Percentiles rank a stretch among this genome's conserved stretches.
These are phyloP conservation scores for Bombus vancouverensis DNA, from an alignment of 1,140 invertebrate species.

Conservation along the genomic window DNA sequence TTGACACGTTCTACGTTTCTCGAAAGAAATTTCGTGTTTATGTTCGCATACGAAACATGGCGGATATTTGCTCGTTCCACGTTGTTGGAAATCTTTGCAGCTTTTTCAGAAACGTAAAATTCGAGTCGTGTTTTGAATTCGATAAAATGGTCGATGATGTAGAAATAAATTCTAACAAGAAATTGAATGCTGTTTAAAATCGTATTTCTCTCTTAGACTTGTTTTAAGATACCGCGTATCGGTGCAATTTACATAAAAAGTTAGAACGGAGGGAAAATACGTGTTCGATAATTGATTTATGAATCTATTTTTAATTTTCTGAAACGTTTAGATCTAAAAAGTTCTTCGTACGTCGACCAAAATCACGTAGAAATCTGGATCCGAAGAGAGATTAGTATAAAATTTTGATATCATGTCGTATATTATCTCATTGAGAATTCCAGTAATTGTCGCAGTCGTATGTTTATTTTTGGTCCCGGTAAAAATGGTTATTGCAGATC, in stretches of 20 bases:
- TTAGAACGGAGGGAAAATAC: no score
- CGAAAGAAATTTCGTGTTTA: background rate
- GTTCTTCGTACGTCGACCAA: background rate
- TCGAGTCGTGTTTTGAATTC: background rate
- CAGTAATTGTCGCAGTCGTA: background rate
- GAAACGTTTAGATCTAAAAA: background rate
- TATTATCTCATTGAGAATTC: background rate
- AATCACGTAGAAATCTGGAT: background rate
- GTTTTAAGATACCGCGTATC: no score
- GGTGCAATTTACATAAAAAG: no score
- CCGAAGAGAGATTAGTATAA: background rate
- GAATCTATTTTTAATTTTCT: no score
- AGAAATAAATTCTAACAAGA: background rate
- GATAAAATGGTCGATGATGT: background rate
- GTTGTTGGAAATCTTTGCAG: background rate
- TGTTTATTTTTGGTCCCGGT: background rate
- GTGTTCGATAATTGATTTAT: no score
- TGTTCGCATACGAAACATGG: background rate
- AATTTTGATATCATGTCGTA: background rate
- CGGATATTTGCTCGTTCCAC: background rate
- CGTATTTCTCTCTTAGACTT: no score
- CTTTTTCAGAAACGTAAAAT: accelerated
- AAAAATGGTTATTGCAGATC: no score
- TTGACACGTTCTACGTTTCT: background rate
- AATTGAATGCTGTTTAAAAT: no score